phyloP scores from a whole-genome alignment of 2,888 invertebrate species.

The Volucella zonaria region DNA sequence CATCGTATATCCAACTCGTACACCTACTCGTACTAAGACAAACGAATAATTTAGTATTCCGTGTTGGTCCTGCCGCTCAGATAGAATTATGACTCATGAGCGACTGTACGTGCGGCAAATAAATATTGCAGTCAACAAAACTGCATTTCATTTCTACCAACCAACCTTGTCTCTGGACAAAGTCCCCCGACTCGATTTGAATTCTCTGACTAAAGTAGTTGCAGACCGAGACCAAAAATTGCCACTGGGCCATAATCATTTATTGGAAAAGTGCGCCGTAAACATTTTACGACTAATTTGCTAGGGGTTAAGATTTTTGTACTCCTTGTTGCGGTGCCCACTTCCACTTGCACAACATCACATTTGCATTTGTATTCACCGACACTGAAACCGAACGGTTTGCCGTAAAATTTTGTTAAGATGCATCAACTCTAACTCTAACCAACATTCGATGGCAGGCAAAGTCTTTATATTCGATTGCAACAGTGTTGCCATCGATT shows the following conservation, averaged over 20 bases:
- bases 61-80: conserved; percentile 73
- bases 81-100: conserved; percentile 75
- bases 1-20: not conserved
- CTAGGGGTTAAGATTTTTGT: conserved; percentile 70
- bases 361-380: conserved; percentile 70
- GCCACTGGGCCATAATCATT: conserved; percentile 70
- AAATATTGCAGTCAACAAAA: conserved; percentile 73
- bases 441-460: no score
- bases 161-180: not conserved
- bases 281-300: conserved; percentile 75
- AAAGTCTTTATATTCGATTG: not conserved
- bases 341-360: not conserved
- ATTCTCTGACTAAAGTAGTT: not conserved
- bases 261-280: conserved; percentile 74
- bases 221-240: conserved; percentile 39
- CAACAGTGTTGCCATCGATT: conserved; percentile 60
- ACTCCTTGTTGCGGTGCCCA: conserved; percentile 31
- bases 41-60: conserved; percentile 70
- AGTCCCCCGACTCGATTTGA: not conserved
- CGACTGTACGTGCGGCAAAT: conserved; percentile 75
- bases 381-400: conserved; percentile 39
- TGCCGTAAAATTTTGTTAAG: conserved; percentile 51
- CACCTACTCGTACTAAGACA: conserved; percentile 32
- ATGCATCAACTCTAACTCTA: conserved; percentile 1
- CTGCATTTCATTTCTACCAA: conserved; percentile 52